A percentile compares a stretch with the other conserved stretches of the same genome.
phyloP scores from a whole-genome alignment of 2,888 invertebrate species.

The Epinotia demarniana region DNA sequence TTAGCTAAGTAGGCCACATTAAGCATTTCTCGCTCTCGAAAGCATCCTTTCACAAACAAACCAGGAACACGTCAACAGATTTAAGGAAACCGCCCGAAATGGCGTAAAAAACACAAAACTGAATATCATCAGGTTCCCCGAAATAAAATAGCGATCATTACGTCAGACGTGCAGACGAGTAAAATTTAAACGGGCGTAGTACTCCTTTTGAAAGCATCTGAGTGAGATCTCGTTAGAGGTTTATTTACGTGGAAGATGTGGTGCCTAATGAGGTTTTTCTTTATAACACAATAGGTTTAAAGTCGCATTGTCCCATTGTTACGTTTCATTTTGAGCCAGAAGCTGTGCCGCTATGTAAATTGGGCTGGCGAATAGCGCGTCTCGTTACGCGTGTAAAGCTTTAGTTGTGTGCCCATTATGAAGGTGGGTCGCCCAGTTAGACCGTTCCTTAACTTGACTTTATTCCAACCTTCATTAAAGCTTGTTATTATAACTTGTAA shows the following conservation, averaged over 20 bases:
- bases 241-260: constrained; percentile 75
- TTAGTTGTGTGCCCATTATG: constrained; percentile 51
- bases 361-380: constrained; percentile 71
- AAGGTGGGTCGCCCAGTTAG: constrained; percentile 11
- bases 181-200: constrained; percentile 54
- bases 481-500: constrained; percentile 15
- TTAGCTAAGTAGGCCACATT: not conserved
- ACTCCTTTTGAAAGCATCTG: constrained; percentile 51
- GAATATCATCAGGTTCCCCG: constrained; percentile 38
- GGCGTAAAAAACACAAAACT: constrained; percentile 40
- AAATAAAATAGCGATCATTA: constrained; percentile 45
- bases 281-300: constrained; percentile 74
- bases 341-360: constrained; percentile 79
- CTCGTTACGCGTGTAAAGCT: constrained; percentile 68
- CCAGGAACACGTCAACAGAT: constrained; percentile 19
- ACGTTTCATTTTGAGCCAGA: constrained; percentile 76
- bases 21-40: constrained; percentile 2
- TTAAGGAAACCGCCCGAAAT: constrained; percentile 32
- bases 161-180: constrained; percentile 51
- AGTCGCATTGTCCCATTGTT: constrained; percentile 81
- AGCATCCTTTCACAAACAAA: constrained; percentile 23
- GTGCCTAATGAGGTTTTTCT: constrained; percentile 80
- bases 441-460: not conserved
- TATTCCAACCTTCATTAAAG: constrained; percentile 35
- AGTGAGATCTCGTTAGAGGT: constrained; percentile 54